Percentiles rank a stretch among this genome's conserved stretches.
phyloP scores from a whole-genome alignment of 64 coral and sea anemone species.

The Pocillopora damicornis region DNA sequence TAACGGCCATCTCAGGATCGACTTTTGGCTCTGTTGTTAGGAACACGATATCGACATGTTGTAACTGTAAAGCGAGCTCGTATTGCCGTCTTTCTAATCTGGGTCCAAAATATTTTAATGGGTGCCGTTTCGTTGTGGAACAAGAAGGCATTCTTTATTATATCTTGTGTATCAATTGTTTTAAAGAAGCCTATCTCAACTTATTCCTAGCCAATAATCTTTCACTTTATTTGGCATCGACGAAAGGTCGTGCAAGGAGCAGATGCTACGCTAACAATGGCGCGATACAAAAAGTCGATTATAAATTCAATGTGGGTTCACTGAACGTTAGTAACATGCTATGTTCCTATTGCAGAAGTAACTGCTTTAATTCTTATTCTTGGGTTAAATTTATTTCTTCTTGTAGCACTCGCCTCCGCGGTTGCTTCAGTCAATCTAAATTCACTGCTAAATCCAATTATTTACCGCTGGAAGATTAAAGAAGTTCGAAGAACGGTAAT shows the following conservation, averaged over 20 bases:
- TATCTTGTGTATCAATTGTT: not conserved
- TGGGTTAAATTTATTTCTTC: no score
- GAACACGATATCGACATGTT: not conserved
- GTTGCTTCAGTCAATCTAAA: not conserved
- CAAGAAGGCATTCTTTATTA: not conserved
- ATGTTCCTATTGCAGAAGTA: no score
- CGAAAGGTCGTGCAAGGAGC: not conserved
- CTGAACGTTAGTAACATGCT: no score
- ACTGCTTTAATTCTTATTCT: no score
- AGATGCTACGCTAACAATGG: not conserved
- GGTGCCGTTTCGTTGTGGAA: not conserved
- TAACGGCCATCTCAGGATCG: not conserved
- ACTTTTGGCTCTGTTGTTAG: conserved; percentile 4
- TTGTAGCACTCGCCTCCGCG: not conserved
- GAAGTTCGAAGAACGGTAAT: no score
- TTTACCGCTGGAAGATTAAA: no score
- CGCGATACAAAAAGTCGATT: not conserved
- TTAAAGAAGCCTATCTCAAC: not conserved
- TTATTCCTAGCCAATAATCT: not conserved
- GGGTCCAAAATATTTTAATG: not conserved
- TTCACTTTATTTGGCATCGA: not conserved
- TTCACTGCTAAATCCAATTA: no score
- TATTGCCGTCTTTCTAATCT: not conserved
- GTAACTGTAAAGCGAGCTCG: not conserved
- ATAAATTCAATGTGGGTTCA: not conserved